phyloP scores from a whole-genome alignment of 2,888 invertebrate species.

The Malacosoma neustria region DNA sequence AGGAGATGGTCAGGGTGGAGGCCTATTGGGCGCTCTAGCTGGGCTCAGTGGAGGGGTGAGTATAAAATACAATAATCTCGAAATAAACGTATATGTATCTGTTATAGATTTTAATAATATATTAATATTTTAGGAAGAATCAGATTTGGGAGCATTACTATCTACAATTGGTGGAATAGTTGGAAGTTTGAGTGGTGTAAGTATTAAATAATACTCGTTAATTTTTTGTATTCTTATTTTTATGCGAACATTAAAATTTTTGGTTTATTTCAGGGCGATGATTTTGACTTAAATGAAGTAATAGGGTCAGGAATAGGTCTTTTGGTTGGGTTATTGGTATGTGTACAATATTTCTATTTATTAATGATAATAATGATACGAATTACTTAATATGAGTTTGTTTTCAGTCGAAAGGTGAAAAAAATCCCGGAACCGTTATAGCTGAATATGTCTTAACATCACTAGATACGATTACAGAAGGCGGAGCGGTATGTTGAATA shows the following conservation, averaged over 20 bases:
- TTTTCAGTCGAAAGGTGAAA: conserved; percentile 55
- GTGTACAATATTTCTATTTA: conserved; percentile 13
- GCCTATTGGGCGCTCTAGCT: conserved; percentile 55
- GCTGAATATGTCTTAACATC: conserved; percentile 58
- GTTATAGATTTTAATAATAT: conserved; percentile 1
- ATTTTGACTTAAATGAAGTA: conserved; percentile 54
- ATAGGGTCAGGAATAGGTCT: conserved; percentile 59
- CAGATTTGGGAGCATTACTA: conserved; percentile 58
- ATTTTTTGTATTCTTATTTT: too few species aligned
- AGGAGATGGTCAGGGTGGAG: conserved; percentile 64
- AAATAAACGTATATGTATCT: not conserved
- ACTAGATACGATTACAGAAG: conserved; percentile 60
- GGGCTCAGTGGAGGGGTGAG: conserved; percentile 64
- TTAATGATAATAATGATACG: not conserved
- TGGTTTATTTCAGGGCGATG: conserved; percentile 52
- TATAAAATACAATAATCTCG: conserved; percentile 8
- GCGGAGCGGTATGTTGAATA: conserved; percentile 55
- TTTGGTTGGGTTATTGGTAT: conserved; percentile 59
- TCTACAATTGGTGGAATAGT: conserved; percentile 62
- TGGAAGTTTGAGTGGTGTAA: conserved; percentile 62
- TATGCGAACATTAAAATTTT: too few species aligned
- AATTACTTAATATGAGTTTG: conserved; percentile 5
- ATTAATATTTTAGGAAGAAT: conserved; percentile 42
- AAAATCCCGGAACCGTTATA: conserved; percentile 58
- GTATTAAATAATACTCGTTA: conserved; percentile 18